Evolutionary conservation across 2,797 vertebrate genomes (phyloP), one percentile per base, ranked within the genome.

Genomic region (Hipposideros larvatus): DNA sequence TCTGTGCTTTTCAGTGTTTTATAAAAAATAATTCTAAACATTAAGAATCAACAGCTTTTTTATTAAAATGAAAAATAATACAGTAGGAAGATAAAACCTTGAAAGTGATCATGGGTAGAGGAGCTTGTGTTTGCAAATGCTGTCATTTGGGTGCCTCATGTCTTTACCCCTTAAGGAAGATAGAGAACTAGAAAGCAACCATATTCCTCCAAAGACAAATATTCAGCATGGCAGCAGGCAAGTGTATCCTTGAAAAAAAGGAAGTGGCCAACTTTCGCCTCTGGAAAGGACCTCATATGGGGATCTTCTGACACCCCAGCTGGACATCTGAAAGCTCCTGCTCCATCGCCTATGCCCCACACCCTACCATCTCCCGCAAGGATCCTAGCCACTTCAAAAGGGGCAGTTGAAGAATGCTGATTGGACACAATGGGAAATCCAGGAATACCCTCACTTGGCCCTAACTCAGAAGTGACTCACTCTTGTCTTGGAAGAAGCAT

Each of bases 91-190:
- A 90, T 18, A 86, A 68, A 68, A 22, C 37, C 41, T 79, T 41
- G 41, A 59, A 87, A 90, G 4, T 19, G 1, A 86, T 61, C 26
- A 22, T 24, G 68, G 59, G 34, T 26, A 82, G 43, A 96, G 10
- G 79, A 75, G 71, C 57, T 46, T n/a, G 14, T 86, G 91, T 93
- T 90, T 94, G 77, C 59, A 82, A 55, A 92, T 6, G 31, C 65
- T 46, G 48, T 88, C 63, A 86, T 57, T 55, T 55, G 48, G 66
- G 31, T 79, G 75, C 53, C 68, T 97, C 94, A 59, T 82, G 43
- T n/a, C 21, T 92, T 80, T 89, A 97, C 71, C 90, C 90, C 71
- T 89, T 73, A 79, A 63, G 89, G 85, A 90, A 94, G 94, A 96
- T 82, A 87, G 0, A 0, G 46, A 82, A 96, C 91, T 88, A 80